Evolutionary conservation across 2,113 vertebrate genomes (phyloP).

Genomic region (Fregetta grallaria): DNA sequence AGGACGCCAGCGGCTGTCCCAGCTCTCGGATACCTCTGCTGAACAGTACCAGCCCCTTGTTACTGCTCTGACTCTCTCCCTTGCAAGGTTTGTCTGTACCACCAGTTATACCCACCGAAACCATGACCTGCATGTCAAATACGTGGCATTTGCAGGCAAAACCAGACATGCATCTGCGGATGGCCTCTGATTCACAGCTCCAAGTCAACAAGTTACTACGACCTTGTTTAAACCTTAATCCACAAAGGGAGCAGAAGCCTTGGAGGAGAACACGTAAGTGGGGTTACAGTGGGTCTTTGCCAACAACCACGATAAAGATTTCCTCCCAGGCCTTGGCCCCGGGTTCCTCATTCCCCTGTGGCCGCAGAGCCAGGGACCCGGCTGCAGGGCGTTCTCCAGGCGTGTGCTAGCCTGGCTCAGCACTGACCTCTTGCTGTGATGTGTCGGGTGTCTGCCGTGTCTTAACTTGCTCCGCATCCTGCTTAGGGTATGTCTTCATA

Average conservation of each 20-base stretch:
- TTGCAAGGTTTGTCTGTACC: background rate
- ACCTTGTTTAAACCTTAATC: background rate
- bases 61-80: background rate
- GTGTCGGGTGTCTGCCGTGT: rapidly evolving
- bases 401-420: background rate
- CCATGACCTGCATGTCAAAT: rapidly evolving
- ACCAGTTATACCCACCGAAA: background rate
- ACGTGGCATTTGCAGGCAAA: background rate
- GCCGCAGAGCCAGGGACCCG: background rate
- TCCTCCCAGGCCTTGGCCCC: background rate
- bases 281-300: background rate
- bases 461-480: background rate
- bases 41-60: background rate
- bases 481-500: background rate
- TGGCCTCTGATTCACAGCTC: background rate
- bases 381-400: background rate
- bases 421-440: background rate
- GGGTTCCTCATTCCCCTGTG: rapidly evolving
- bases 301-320: background rate
- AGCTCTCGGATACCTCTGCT: background rate
- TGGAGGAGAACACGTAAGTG: rapidly evolving
- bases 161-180: rapidly evolving
- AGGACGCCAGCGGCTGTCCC: rapidly evolving
- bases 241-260: background rate
- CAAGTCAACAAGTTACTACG: background rate